phyloP scores from a whole-genome alignment of 2,888 invertebrate species.

The Drosophila cyrtoloma region DNA sequence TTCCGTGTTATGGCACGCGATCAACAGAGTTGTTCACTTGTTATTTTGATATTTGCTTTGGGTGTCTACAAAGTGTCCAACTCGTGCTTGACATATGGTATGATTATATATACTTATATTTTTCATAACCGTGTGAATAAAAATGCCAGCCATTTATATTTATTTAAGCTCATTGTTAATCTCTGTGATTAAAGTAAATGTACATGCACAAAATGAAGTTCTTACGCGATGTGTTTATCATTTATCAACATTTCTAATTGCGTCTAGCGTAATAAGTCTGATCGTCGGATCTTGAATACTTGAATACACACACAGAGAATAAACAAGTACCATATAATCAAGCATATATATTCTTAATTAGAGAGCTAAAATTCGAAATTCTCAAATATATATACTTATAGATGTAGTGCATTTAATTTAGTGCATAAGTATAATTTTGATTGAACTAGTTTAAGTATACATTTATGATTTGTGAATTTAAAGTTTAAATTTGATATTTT shows the following conservation, averaged over 20 bases:
- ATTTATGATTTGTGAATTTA: not conserved
- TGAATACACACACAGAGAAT: not conserved
- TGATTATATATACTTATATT: conserved; percentile 1
- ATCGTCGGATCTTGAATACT: conserved; percentile 6
- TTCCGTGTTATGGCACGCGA: conserved; percentile 18
- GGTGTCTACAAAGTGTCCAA: conserved; percentile 12
- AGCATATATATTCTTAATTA: not conserved
- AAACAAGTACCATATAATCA: not conserved
- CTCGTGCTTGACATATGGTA: conserved; percentile 30
- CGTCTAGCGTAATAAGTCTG: not conserved
- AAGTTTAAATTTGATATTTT: not conserved
- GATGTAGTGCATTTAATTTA: not conserved
- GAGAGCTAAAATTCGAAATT: not conserved
- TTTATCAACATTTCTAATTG: conserved; percentile 49
- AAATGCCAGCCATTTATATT: conserved; percentile 32
- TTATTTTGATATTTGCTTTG: conserved; percentile 1
- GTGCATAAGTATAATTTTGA: not conserved
- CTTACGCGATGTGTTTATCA: conserved; percentile 15
- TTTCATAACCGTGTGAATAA: conserved; percentile 41
- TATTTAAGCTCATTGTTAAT: conserved; percentile 45
- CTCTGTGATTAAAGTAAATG: conserved; percentile 29
- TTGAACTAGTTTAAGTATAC: not conserved
- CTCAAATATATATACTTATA: not conserved
- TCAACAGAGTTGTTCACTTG: not conserved
- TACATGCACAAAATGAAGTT: conserved; percentile 14